Base-by-base conservation (phyloP, 1,140 invertebrate species). In the Monomorium pharaonis region DNA sequence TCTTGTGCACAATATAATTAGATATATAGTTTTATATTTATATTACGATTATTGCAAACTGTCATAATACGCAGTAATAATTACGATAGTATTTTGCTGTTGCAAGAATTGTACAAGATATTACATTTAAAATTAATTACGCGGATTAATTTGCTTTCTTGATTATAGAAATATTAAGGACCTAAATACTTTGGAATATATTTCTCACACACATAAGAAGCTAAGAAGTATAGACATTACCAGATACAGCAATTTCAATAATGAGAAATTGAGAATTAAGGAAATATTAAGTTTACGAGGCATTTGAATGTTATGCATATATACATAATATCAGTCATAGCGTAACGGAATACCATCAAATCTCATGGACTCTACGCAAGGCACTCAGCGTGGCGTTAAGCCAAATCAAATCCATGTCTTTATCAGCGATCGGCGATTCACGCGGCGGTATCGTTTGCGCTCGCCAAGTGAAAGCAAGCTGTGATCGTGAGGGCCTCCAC, bases 401-500 rank as follows among this genome's bases (percentile, higher is more conserved):
- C n/a, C 44, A 30, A 21, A 60, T 83, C 67, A 18, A 81, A 81
- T 72, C 62, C n/a, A 14, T 83, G 27, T 83, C 67, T 83, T 83
- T 83, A 83, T 83, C 78, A 83, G 14, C 51, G 37, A 86, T 77
- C 44, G 30, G 42, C 75, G 58, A 51, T 56, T 18, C 49, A 16
- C 76, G 84, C 80, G 80, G 89, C 75, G 90, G 67, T 83, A 83
- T 54, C 78, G 78, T 54, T 58, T 58, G 51, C 67, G 49, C 65
- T 78, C 88, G 91, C 92, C 77, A 93, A 94, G 94, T 94, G 94
- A 94, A 94, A 94, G 94, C 94, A 80, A 80, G 47, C n/a, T 10
- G 10, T 44, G 62, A 67, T 78, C 92, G 90, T 91, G 91, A 92
- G 91, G 92, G 93, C 78, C 67, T 27, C n/a, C 51, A 14, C 51